These are phyloP conservation scores for Andinoacara biseriatus DNA, from an alignment of 2,113 vertebrate species.

Conservation along the genomic window DNA sequence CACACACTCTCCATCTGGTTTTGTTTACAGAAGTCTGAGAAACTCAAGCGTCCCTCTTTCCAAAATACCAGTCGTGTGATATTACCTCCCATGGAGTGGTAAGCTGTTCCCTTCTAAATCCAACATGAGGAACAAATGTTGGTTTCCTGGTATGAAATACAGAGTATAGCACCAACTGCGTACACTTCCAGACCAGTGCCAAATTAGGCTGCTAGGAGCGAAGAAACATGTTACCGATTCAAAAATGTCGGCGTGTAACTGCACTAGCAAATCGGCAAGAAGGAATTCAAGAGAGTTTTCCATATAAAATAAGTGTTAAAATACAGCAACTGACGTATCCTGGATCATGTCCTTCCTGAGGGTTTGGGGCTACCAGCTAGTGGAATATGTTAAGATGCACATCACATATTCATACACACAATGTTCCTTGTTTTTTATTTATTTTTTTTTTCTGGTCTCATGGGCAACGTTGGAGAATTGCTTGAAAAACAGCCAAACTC, in stretches of 20 bases:
- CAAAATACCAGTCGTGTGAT: conserved; percentile 63
- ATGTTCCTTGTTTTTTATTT: neutral
- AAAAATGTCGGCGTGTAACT: conserved; percentile 11
- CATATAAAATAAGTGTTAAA: conserved; percentile 9
- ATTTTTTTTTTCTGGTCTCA: neutral
- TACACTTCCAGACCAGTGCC: conserved; percentile 44
- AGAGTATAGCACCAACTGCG: conserved; percentile 53
- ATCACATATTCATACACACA: neutral
- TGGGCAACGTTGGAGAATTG: neutral
- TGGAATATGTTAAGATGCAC: conserved; percentile 8
- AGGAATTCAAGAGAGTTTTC: conserved; percentile 6
- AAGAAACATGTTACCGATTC: conserved; percentile 29
- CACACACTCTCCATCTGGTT: conserved; percentile 34
- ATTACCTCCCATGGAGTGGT: conserved; percentile 67
- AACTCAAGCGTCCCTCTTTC: conserved; percentile 55
- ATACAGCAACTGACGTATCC: neutral
- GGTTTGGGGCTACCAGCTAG: neutral
- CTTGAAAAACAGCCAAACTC: neutral
- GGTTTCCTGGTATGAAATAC: conserved; percentile 47
- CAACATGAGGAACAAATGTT: conserved; percentile 72
- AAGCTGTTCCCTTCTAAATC: conserved; percentile 76
- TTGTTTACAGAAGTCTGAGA: conserved; percentile 57
- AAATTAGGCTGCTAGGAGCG: conserved; percentile 40
- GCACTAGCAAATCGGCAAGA: neutral
- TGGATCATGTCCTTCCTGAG: neutral